A percentile compares a stretch with the other conserved stretches of the same genome.
These are phyloP conservation scores for Junonia oenone DNA, from an alignment of 2,888 invertebrate genomes.

Conservation along the genomic window DNA sequence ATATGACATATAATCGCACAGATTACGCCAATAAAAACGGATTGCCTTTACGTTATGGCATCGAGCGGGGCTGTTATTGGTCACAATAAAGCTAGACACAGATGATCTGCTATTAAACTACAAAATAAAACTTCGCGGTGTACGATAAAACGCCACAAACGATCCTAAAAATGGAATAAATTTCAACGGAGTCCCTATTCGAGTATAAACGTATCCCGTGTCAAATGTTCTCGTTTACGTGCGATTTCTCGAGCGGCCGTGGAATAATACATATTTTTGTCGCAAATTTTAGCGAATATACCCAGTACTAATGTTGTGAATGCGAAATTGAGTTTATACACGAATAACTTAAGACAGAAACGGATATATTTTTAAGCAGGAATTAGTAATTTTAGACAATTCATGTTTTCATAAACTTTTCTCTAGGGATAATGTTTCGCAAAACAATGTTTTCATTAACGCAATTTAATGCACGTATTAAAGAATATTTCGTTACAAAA, in stretches of 20 bases:
- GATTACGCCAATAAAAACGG: conserved; percentile 23
- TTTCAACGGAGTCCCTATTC: background rate
- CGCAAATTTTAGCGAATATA: background rate
- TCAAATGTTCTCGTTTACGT: background rate
- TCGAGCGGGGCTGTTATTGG: conserved; percentile 14
- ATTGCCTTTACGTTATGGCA: conserved; percentile 18
- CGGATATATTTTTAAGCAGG: too few relatives aligned
- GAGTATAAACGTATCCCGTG: background rate
- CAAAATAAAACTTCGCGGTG: background rate
- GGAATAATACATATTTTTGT: background rate
- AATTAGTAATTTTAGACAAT: too few relatives aligned
- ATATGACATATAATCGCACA: conserved; percentile 15
- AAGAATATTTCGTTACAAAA: too few relatives aligned
- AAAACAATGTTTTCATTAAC: too few relatives aligned
- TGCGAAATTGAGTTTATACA: background rate
- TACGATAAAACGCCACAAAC: background rate
- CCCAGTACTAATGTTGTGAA: background rate
- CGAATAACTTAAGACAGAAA: too few relatives aligned
- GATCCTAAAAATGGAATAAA: background rate
- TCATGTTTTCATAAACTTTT: too few relatives aligned
- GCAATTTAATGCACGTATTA: too few relatives aligned
- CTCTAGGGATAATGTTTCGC: too few relatives aligned
- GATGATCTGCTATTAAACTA: conserved; percentile 1
- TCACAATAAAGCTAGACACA: conserved; percentile 14
- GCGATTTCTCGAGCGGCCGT: background rate